phyloP scores from a whole-genome alignment of 1,140 invertebrate genomes.

The Trichonephila clavata region DNA sequence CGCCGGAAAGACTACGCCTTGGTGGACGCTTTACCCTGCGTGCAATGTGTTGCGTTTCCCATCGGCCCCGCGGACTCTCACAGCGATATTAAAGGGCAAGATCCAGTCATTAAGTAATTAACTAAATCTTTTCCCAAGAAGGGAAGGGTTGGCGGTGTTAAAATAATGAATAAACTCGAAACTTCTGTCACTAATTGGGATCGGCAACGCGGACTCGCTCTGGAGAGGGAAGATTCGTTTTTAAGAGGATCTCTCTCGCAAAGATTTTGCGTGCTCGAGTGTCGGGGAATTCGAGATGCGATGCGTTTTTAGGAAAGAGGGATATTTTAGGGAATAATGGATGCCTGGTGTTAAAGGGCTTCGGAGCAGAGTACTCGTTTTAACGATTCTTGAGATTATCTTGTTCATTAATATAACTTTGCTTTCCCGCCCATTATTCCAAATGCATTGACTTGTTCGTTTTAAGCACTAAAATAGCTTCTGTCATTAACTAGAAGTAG shows the following conservation, averaged over 20 bases:
- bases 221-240: constrained; percentile 5
- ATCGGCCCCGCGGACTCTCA: neutral
- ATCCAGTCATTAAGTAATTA: constrained; percentile 73
- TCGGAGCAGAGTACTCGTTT: neutral
- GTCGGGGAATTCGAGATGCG: neutral
- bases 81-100: constrained; percentile 49
- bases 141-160: constrained; percentile 40
- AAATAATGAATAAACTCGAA: constrained; percentile 75
- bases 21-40: neutral
- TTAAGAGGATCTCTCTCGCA: neutral
- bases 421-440: neutral
- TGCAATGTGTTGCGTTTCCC: constrained; percentile 59
- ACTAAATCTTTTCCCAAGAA: constrained; percentile 39
- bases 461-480: neutral
- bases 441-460: neutral
- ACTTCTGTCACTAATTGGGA: constrained; percentile 67
- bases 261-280: neutral
- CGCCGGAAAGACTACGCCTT: constrained; percentile 4
- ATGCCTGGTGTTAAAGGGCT: neutral
- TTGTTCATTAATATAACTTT: neutral
- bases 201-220: constrained; percentile 19
- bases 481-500: too few species aligned
- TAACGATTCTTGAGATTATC: neutral
- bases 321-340: neutral
- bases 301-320: neutral